phyloP scores from a whole-genome alignment of 2,888 invertebrate species.

The Drosophila kuntzei region DNA sequence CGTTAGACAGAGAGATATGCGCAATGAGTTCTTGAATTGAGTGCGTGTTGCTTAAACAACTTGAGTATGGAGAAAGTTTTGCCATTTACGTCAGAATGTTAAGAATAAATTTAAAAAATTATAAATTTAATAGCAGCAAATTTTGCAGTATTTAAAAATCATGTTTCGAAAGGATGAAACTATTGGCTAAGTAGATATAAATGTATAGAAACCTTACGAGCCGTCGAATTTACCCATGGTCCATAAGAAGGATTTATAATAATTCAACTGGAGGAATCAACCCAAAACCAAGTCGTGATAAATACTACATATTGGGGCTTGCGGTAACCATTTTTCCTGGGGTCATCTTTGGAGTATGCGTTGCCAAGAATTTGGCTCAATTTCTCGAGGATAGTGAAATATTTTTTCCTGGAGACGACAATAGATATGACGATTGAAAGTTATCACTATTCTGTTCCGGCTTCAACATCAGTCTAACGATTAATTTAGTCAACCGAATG shows the following conservation, averaged over 20 bases:
- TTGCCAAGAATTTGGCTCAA: slow-evolving; percentile 30
- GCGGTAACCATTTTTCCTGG: slow-evolving; percentile 32
- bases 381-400: slow-evolving; percentile 20
- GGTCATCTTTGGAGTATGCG: slow-evolving; percentile 8
- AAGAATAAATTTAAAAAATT: neutral
- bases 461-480: neutral
- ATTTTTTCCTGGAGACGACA: slow-evolving; percentile 7
- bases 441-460: neutral
- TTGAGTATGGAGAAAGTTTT: slow-evolving; percentile 49
- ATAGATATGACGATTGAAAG: slow-evolving; percentile 18
- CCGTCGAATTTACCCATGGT: neutral
- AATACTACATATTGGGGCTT: slow-evolving; percentile 3
- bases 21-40: slow-evolving; percentile 47
- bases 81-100: slow-evolving; percentile 25
- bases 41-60: slow-evolving; percentile 25
- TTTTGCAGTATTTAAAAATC: slow-evolving; percentile 2
- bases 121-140: neutral
- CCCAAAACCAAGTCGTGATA: slow-evolving; percentile 12
- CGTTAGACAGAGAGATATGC: slow-evolving; percentile 44
- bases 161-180: slow-evolving; percentile 5
- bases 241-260: neutral
- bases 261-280: neutral
- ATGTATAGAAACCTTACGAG: neutral
- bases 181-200: slow-evolving; percentile 11
- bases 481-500: neutral